Evolutionary conservation across 2,797 vertebrate species (phyloP).

Genomic region (Carapus acus): DNA sequence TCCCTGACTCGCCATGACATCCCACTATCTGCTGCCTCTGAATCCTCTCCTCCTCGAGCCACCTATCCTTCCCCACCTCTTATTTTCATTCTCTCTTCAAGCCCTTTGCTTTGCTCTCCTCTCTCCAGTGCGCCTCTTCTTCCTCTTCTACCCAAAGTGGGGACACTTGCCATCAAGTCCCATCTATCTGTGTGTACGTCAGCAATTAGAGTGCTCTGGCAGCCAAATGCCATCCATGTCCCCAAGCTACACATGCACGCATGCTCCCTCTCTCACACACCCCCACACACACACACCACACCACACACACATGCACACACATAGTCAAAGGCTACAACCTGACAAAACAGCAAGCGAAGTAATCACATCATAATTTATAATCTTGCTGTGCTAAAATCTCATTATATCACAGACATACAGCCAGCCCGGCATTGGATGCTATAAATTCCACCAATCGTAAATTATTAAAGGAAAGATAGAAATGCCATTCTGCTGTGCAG

Average conservation of each 20-base stretch:
- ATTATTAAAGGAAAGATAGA: conserved; percentile 94
- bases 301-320: conserved; percentile 5
- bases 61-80: conserved; percentile 6
- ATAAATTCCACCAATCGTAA: conserved; percentile 98
- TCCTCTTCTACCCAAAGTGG: conserved; percentile 51
- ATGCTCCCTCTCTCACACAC: conserved; percentile 10
- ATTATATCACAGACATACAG: conserved; percentile 98
- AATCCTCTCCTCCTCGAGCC: conserved; percentile 1
- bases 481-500: conserved; percentile 63
- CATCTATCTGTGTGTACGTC: conserved; percentile 99
- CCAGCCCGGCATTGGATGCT: conserved; percentile 75
- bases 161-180: conserved; percentile 90
- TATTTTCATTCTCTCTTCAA: not conserved
- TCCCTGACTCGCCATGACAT: conserved; percentile 9
- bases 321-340: conserved; percentile 60
- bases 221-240: conserved; percentile 99
- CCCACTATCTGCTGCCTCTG: conserved; percentile 9
- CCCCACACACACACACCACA: not conserved
- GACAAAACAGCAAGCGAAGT: conserved; percentile 95
- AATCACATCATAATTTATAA: conserved; percentile 99
- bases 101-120: not conserved
- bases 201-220: conserved; percentile 98
- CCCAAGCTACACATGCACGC: conserved; percentile 77
- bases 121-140: conserved; percentile 1
- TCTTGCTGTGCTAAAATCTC: conserved; percentile 96